A percentile compares a stretch with the other conserved stretches of the same genome.
Evolutionary conservation across 2,888 invertebrate genomes (phyloP).

Genomic region (Agrilus mali): DNA sequence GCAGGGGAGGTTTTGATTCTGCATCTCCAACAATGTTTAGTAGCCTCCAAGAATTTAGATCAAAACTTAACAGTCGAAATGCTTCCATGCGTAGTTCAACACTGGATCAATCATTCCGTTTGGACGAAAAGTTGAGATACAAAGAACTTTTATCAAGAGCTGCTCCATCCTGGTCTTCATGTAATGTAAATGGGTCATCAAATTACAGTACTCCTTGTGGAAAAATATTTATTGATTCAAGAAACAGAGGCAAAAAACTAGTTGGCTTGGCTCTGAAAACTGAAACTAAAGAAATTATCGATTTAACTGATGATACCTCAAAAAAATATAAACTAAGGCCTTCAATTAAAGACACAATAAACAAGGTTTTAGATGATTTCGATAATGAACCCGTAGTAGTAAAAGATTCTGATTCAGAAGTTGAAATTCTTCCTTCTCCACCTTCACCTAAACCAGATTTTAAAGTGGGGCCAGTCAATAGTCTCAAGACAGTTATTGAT

Average conservation of each 20-base stretch:
- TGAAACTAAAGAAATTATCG: constrained; percentile 9
- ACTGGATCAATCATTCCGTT: constrained; percentile 40
- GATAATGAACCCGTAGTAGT: constrained; percentile 21
- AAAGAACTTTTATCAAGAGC: constrained; percentile 40
- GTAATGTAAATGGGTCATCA: constrained; percentile 15
- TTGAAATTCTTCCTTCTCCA: constrained; percentile 25
- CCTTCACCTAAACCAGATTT: constrained; percentile 31
- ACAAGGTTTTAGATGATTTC: constrained; percentile 24
- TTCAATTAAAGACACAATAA: constrained; percentile 24
- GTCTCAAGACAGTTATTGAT: constrained; percentile 43
- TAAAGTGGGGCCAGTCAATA: constrained; percentile 35
- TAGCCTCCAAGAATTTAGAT: constrained; percentile 6
- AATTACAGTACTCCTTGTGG: constrained; percentile 22
- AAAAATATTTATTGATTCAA: constrained; percentile 14
- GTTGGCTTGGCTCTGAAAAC: constrained; percentile 13
- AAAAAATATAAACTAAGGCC: constrained; percentile 10
- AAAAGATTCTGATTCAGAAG: constrained; percentile 30
- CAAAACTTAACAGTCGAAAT: constrained; percentile 2
- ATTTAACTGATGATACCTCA: constrained; percentile 11
- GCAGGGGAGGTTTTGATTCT: neutral
- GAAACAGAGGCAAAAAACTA: constrained; percentile 10
- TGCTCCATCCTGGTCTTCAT: constrained; percentile 12
- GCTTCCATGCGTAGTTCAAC: constrained; percentile 18
- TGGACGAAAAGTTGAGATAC: constrained; percentile 45
- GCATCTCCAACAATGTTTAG: constrained; percentile 3